Conservation (phyloP, 2,797 vertebrate genomes). For the Discoglossus pictus region DNA sequence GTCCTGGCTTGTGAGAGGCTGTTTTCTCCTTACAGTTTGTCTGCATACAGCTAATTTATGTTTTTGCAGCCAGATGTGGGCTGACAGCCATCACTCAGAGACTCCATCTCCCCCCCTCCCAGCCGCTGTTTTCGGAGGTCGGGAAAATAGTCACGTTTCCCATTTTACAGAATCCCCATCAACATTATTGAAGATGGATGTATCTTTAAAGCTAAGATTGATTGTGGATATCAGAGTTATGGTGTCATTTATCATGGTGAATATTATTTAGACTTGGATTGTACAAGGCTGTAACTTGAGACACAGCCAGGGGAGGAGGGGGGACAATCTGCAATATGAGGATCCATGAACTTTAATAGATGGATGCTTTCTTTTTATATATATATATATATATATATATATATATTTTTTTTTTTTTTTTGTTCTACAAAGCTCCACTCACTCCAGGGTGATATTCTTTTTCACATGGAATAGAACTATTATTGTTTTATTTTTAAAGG, state of each 20-base stretch:
- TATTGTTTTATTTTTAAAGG: too few species aligned
- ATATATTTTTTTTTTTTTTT: conserved; percentile 41
- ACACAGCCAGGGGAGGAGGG: conserved; percentile 79
- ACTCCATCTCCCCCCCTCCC: conserved; percentile 56
- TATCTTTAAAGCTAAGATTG: conserved; percentile 98
- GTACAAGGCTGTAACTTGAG: conserved; percentile 92
- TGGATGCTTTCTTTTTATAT: conserved; percentile 76
- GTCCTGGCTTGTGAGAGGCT: conserved; percentile 72
- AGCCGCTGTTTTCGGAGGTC: conserved; percentile 78
- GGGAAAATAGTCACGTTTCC: conserved; percentile 82
- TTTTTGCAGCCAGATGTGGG: conserved; percentile 94
- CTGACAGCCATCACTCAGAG: conserved; percentile 98
- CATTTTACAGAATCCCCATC: conserved; percentile 88
- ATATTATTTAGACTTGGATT: conserved; percentile 98
- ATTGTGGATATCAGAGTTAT: conserved; percentile 98
- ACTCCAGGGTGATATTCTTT: conserved; percentile 74
- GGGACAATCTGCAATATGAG: conserved; percentile 74
- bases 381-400: too few species aligned
- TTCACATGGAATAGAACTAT: conserved; percentile 57
- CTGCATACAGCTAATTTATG: conserved; percentile 98
- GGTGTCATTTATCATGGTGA: conserved; percentile 94
- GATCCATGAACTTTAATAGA: conserved; percentile 87
- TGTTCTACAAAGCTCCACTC: conserved; percentile 72
- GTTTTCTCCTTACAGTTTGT: conserved; percentile 88
- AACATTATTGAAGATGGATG: conserved; percentile 99